phyloP scores from a whole-genome alignment of 2,113 vertebrate genomes.

The Campylorhamphus procurvoides region DNA sequence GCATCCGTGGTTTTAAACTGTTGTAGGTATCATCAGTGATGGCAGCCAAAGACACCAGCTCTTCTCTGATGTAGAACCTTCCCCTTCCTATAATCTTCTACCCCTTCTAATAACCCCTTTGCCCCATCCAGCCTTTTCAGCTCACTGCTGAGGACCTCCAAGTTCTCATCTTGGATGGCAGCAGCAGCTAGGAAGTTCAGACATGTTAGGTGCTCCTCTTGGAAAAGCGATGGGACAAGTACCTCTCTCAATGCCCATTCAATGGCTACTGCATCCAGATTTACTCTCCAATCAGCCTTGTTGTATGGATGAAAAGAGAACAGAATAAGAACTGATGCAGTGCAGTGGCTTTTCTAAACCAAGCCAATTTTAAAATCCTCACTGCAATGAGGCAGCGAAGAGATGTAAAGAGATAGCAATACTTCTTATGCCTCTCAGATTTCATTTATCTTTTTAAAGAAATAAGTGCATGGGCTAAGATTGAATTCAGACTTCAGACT shows the following conservation, averaged over 20 bases:
- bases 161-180: not conserved
- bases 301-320: not conserved
- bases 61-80: not conserved
- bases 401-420: not conserved
- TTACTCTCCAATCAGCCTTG: not conserved
- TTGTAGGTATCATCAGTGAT: not conserved
- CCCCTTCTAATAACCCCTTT: not conserved
- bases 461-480: not conserved
- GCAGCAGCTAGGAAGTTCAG: not conserved
- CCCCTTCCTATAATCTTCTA: not conserved
- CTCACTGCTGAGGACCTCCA: not conserved
- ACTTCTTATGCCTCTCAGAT: not conserved
- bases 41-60: not conserved
- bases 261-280: not conserved
- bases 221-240: not conserved
- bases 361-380: not conserved
- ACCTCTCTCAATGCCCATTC: not conserved
- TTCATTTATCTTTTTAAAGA: conserved; percentile 21
- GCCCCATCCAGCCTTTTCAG: not conserved
- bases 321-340: not conserved
- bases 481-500: conserved; percentile 17
- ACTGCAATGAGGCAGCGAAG: not conserved
- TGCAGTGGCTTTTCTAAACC: not conserved
- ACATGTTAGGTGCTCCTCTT: not conserved
- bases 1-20: not conserved